These are phyloP conservation scores for Furcula furcula DNA, from an alignment of 2,888 invertebrate species.

Conservation along the genomic window DNA sequence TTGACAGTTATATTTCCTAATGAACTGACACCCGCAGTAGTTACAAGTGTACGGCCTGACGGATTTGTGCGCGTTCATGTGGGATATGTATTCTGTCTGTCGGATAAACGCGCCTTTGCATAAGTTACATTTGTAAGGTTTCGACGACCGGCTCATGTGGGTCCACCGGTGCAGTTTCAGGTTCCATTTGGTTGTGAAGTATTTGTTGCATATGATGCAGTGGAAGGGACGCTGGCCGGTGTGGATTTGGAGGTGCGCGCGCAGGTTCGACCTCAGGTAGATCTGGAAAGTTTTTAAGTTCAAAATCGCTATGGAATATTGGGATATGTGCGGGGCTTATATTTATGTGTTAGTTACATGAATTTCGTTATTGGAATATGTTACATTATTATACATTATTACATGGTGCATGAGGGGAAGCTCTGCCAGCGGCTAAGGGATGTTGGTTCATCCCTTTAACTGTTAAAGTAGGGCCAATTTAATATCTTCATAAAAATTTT, in stretches of 20 bases:
- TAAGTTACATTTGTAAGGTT: constrained; percentile 91
- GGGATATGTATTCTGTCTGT: constrained; percentile 89
- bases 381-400: too few relatives aligned
- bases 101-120: constrained; percentile 93
- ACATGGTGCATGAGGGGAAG: too few relatives aligned
- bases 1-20: constrained; percentile 93
- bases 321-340: too few relatives aligned
- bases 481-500: too few relatives aligned
- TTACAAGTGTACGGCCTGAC: constrained; percentile 94
- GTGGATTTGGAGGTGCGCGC: constrained; percentile 90
- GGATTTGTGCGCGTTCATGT: constrained; percentile 92
- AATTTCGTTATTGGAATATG: too few relatives aligned
- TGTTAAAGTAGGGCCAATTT: too few relatives aligned
- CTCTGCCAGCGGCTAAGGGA: too few relatives aligned
- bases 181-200: constrained; percentile 95
- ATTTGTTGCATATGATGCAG: constrained; percentile 92
- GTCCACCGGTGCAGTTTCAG: constrained; percentile 94
- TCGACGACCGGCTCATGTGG: constrained; percentile 90
- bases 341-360: too few relatives aligned
- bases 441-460: too few relatives aligned
- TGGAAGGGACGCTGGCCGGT: constrained; percentile 88
- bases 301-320: too few relatives aligned
- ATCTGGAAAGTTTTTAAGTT: too few relatives aligned
- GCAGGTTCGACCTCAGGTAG: constrained; percentile 89
- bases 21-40: constrained; percentile 94